Base-by-base conservation (phyloP, 2,888 invertebrate species). In the Nemurella pictetii region DNA sequence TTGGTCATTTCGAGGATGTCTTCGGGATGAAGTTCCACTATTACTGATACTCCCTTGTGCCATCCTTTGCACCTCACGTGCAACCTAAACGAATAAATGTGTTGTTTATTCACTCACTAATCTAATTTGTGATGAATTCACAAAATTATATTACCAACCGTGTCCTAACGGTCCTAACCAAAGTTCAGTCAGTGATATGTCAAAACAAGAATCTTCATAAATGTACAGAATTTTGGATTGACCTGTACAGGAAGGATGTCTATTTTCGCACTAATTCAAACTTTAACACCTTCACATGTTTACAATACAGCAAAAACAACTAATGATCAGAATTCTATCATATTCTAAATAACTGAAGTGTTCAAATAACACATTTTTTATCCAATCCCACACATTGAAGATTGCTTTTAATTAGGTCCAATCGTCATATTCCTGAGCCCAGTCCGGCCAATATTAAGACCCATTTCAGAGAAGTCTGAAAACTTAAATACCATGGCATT, bases 11-110 rank as follows among this genome's bases (percentile, higher is more conserved):
- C 94, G 92, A 30, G 89, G 89, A 87, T 92, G 92, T 87, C 93
- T 90, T 85, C 95, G 90, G 86, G 94, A 94, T 87, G 94, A 94
- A 85, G 94, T 94, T 83, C 93, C 92, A 89, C 92, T 92, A 32
- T 91, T 89, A 84, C 91, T 91, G 35, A 91, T 89, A 84, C 91
- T 91, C 88, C 94, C 93, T 90, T 95, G 94, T 86, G 95, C 94
- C 93, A 93, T 93, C 87, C 87, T 89, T 87, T 88, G 9, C 4
- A 26, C 25, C 9, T 75, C 12, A 1, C 25, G 9, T 55, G 55
- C 55, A 55, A 20, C 55, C 55, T 20, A 20, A 55, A 7, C 55
- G 9, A 15, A 55, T 55, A 55, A 20, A 55, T 12, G n/a, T 7
- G 55, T 55, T 1, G 55, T 55, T 15, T 55, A 7, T 55, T 20